Conservation (phyloP, 2,797 vertebrate genomes). For the Benthosema pterotum region DNA sequence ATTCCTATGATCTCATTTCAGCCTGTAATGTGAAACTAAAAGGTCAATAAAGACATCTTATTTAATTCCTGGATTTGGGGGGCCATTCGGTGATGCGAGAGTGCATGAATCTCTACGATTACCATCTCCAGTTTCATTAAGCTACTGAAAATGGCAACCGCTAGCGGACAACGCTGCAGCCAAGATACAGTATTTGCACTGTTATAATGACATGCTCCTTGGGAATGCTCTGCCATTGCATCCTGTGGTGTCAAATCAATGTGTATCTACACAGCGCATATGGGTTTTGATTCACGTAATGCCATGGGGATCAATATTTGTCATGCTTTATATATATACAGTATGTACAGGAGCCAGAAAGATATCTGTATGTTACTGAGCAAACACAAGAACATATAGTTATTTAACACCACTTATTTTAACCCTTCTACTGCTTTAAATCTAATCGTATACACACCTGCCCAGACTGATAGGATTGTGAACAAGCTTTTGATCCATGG, state of each 20-base stretch:
- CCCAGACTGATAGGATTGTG: no score
- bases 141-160: conserved; percentile 23
- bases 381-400: no score
- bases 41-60: conserved; percentile 71
- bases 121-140: conserved; percentile 59
- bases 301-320: no score
- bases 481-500: no score
- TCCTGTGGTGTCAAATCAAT: conserved; percentile 14
- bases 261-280: conserved; percentile 8
- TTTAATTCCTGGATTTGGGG: conserved; percentile 58
- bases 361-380: no score
- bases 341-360: no score
- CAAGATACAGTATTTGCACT: conserved; percentile 30
- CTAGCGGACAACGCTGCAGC: conserved; percentile 11
- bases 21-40: conserved; percentile 71
- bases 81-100: conserved; percentile 43
- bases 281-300: no score
- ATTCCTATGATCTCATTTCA: conserved; percentile 71
- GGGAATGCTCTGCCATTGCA: conserved; percentile 2
- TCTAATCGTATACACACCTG: no score
- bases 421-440: no score
- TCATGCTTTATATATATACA: no score
- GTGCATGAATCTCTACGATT: conserved; percentile 31
- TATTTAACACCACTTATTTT: no score
- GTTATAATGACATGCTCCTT: conserved; percentile 42